Evolutionary conservation across 2,888 invertebrate genomes (phyloP), one percentile per base, ranked within the genome.

Genomic region (Molorchus minor): DNA sequence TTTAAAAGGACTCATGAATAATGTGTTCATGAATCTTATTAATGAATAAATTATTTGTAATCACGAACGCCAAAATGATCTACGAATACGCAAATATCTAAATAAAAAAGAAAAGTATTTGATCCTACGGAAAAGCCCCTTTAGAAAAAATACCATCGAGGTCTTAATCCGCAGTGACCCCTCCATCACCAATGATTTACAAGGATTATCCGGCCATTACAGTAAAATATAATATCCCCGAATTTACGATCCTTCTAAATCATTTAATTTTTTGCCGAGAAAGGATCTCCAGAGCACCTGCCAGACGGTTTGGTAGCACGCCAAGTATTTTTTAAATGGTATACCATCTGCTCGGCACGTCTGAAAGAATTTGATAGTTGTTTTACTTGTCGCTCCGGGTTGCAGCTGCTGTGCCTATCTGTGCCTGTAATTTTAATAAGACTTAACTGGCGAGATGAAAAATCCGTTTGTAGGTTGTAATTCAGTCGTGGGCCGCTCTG

Each of bases 231-330:
- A n/a, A 12, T 29, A 16, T 25, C 29, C 44, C 7, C 15, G 20
- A 44, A 12, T 44, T 13, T 44, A 44, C 33, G 36, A 47, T 21
- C n/a, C 36, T 33, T 33, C 30, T 46, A 33, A 49, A 2, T 36
- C 36, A 38, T 36, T 49, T 44, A 44, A 44, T 49, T 49, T 33
- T 49, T 36, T 49, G 25, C 49, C 25, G 3, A 20, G 25, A 49
- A 38, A 19, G 49, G 49, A 49, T 49, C 49, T 36, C 17, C 21
- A 38, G 33, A 21, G 36, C 49, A 10, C 8, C 15, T 21, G 49
- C 36, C 49, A 49, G 38, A 49, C 38, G 25, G 36, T 13, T 49
- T 49, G 49, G 38, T 36, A 49, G 10, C 19, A 12, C 19, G 49
- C 49, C 49, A 49, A 49, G 21, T 25, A 25, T 49, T 38, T 49